Base-by-base conservation (phyloP, 2,888 invertebrate genomes). In the Lomographa bimaculata region DNA sequence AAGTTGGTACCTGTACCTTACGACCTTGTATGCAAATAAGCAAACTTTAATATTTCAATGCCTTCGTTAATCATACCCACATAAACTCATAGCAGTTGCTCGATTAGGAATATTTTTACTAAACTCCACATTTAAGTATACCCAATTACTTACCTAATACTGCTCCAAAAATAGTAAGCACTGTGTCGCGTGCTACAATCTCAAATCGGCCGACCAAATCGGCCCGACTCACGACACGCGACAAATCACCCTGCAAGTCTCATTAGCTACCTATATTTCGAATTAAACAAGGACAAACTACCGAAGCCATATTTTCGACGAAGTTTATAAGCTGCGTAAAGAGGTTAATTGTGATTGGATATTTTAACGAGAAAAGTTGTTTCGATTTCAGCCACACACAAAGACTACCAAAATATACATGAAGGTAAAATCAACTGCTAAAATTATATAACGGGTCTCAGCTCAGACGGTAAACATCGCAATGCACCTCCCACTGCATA, bases 161-260 rank as follows among this genome's bases (percentile, higher is more conserved):
- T 18, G 17, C 20, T 17, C 5, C 10, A 16, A 17, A n/a, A 21
- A 7, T 10, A 16, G 37, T 29, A 30, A 40, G 18, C 18, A 7
- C 26, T n/a, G 8, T 7, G 28, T 40, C 23, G 40, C 40, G 33
- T 40, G 40, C 18, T 20, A 25, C 30, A 25, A 38, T 38, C 19
- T 5, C 24, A 8, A 12, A 34, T 33, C 40, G 33, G 23, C 8
- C 20, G 27, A 34, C 40, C 12, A 34, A 24, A 28, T 24, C 26
- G 17, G 11, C 8, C n/a, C n/a, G 47, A 1, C 25, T 5, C 37
- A 38, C 30, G 36, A 9, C 8, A 36, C 5, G 16, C 70, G 70
- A 80, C 83, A 81, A 84, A 83, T 83, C 79, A 82, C 75, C 64
- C 54, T 67, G 70, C 64, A 66, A 60, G 50, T 53, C 80, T 82